These are phyloP conservation scores for Epinephelus moara DNA, from an alignment of 2,113 vertebrate species.

Conservation along the genomic window DNA sequence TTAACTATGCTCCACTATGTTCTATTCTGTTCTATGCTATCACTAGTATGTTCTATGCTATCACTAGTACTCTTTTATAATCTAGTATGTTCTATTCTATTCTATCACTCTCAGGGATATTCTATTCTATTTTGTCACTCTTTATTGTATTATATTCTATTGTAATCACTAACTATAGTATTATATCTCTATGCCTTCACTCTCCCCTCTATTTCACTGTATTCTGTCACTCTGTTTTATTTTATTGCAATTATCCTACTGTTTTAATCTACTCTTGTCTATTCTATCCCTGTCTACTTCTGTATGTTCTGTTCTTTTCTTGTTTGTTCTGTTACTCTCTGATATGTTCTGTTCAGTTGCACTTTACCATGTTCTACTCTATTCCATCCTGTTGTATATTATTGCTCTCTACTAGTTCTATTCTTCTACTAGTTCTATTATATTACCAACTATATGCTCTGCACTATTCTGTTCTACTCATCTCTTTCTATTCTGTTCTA, in stretches of 20 bases:
- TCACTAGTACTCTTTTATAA: neutral
- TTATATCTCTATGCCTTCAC: no score
- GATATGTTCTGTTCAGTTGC: neutral
- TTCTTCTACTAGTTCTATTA: neutral
- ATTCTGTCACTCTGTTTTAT: neutral
- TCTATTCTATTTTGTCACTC: neutral
- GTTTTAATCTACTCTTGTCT: neutral
- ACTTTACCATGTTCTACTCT: neutral
- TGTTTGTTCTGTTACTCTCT: neutral
- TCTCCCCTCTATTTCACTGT: no score
- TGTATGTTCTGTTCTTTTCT: no score
- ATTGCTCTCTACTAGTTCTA: neutral
- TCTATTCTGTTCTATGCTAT: no score
- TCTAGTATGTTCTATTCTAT: neutral
- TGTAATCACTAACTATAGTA: neutral
- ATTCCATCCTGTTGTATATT: no score
- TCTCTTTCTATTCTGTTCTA: neutral
- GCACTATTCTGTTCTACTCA: neutral
- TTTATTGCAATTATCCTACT: neutral
- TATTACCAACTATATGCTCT: neutral
- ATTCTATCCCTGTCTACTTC: neutral
- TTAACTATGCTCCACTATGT: neutral
- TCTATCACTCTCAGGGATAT: neutral
- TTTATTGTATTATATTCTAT: neutral
- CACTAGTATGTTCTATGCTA: no score